These are phyloP conservation scores for Alviniconcha strummeri DNA, from an alignment of 2,888 invertebrate genomes.

Conservation along the genomic window DNA sequence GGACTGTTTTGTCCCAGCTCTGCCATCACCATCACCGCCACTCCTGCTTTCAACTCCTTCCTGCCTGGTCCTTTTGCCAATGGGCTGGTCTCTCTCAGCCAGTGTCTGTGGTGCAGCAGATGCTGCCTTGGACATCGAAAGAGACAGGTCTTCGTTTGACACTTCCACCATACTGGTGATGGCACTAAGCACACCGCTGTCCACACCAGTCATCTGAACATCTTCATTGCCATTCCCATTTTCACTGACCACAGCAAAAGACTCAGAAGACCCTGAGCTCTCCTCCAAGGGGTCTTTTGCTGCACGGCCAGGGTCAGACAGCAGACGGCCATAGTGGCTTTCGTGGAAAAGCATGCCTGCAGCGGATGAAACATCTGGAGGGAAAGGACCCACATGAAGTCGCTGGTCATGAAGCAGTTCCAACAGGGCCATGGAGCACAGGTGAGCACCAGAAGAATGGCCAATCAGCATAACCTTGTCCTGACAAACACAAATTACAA, in stretches of 20 bases:
- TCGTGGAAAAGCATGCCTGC: slow-evolving; percentile 30
- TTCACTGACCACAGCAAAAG: slow-evolving; percentile 58
- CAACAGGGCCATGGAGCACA: slow-evolving; percentile 65
- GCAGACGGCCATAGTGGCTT: slow-evolving; percentile 32
- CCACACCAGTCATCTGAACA: slow-evolving; percentile 23
- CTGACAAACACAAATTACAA: slow-evolving; percentile 42
- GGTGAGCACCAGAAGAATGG: slow-evolving; percentile 71
- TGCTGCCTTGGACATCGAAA: neutral
- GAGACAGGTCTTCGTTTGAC: neutral
- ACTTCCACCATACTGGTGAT: slow-evolving; percentile 7
- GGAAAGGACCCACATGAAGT: slow-evolving; percentile 25
- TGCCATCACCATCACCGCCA: neutral
- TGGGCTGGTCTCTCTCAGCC: neutral
- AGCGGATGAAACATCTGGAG: neutral
- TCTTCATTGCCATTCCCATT: slow-evolving; percentile 44
- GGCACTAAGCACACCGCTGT: slow-evolving; percentile 14
- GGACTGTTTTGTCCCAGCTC: slow-evolving; percentile 5
- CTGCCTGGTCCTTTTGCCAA: neutral
- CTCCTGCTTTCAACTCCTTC: neutral
- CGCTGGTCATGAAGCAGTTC: slow-evolving; percentile 63
- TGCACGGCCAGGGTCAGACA: slow-evolving; percentile 30
- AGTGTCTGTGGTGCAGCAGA: neutral
- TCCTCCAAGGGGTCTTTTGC: slow-evolving; percentile 41
- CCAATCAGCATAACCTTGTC: slow-evolving; percentile 65
- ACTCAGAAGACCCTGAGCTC: slow-evolving; percentile 56